Conservation (phyloP, 2,888 invertebrate species). For the Eristalis arbustorum region DNA sequence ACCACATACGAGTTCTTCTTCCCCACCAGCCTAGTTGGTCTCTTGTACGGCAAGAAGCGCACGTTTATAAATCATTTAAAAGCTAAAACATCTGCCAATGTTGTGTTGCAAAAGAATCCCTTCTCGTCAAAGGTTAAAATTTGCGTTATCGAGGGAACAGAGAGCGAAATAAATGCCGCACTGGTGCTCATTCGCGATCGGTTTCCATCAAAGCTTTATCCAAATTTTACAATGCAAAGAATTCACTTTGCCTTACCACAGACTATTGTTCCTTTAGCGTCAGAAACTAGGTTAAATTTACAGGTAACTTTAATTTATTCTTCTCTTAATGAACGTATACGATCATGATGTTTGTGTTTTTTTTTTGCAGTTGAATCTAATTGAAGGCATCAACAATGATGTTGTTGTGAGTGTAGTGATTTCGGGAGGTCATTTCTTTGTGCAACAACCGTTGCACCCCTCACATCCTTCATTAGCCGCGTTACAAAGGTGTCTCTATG, state of each 20-base stretch:
- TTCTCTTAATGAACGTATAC: not conserved
- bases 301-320: slow-evolving; percentile 77
- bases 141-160: slow-evolving; percentile 90
- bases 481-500: slow-evolving; percentile 90
- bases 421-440: slow-evolving; percentile 93
- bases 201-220: slow-evolving; percentile 90
- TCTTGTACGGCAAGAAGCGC: slow-evolving; percentile 92
- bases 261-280: slow-evolving; percentile 79
- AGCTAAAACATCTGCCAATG: slow-evolving; percentile 88
- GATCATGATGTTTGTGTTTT: slow-evolving; percentile 68
- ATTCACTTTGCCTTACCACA: slow-evolving; percentile 78
- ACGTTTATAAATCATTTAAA: slow-evolving; percentile 90
- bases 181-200: slow-evolving; percentile 91
- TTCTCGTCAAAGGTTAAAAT: slow-evolving; percentile 88
- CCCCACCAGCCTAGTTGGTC: slow-evolving; percentile 89
- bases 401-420: slow-evolving; percentile 93
- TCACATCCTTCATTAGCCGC: slow-evolving; percentile 91
- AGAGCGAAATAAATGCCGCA: slow-evolving; percentile 89
- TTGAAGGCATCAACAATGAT: slow-evolving; percentile 96
- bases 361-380: slow-evolving; percentile 87
- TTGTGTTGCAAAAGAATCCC: slow-evolving; percentile 88
- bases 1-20: slow-evolving; percentile 85
- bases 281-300: slow-evolving; percentile 78
- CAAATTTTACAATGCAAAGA: slow-evolving; percentile 86
- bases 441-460: slow-evolving; percentile 97